phyloP scores from a whole-genome alignment of 2,113 vertebrate genomes.

The Opisthocomus hoazin region DNA sequence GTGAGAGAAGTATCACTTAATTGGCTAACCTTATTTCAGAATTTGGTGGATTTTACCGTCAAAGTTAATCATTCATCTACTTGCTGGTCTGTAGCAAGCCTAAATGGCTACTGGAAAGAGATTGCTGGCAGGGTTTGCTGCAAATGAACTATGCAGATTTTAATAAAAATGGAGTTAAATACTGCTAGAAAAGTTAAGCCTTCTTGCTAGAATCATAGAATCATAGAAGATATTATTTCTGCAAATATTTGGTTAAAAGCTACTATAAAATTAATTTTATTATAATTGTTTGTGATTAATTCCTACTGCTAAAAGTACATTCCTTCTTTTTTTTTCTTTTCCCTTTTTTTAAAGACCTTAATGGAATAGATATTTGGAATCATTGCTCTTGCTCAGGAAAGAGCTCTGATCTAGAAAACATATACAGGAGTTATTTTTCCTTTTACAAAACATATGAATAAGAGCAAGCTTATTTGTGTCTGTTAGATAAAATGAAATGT shows the following conservation, averaged over 20 bases:
- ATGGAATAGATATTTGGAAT: background rate
- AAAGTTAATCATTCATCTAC: background rate
- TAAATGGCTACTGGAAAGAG: constrained; percentile 13
- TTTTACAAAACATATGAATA: background rate
- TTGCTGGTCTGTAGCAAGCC: constrained; percentile 6
- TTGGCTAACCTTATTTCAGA: background rate
- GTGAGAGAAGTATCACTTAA: constrained; percentile 13
- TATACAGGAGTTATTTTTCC: background rate
- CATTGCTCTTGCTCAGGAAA: background rate
- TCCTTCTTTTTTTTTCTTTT: background rate
- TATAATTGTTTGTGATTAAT: background rate
- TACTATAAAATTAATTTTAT: background rate
- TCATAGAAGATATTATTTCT: background rate
- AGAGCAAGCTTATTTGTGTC: background rate
- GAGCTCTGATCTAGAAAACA: background rate
- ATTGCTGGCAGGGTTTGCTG: background rate
- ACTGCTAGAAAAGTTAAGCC: background rate
- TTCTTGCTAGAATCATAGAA: background rate
- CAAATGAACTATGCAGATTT: background rate
- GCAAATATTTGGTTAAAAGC: background rate
- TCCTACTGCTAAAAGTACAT: background rate
- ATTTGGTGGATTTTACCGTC: constrained; percentile 20
- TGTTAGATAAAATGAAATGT: background rate
- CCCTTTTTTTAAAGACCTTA: background rate
- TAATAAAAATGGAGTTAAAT: background rate